Evolutionary conservation across 2,113 vertebrate genomes (phyloP).

Genomic region (Hippoglossus stenolepis): DNA sequence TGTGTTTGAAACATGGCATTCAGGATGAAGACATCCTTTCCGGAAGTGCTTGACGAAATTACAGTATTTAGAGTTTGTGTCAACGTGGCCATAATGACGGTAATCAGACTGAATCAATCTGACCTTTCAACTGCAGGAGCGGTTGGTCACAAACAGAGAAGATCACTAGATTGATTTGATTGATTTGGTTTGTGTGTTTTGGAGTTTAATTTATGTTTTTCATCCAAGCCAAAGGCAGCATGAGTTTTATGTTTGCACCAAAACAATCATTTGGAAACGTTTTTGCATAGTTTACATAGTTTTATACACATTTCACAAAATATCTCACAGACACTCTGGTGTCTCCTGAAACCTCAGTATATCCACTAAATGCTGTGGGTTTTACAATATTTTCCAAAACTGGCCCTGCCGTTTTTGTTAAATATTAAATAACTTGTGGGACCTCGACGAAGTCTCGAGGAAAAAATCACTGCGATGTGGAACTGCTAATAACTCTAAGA

Average conservation of each 20-base stretch:
- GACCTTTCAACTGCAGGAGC: background rate
- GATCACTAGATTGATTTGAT: constrained; percentile 14
- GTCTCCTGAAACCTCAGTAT: background rate
- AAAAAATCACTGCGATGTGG: too few species aligned
- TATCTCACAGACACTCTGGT: background rate
- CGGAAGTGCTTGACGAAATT: constrained; percentile 55
- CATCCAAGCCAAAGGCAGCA: background rate
- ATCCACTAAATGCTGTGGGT: too few species aligned
- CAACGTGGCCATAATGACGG: constrained; percentile 43
- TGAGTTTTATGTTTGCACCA: background rate
- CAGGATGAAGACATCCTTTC: constrained; percentile 39
- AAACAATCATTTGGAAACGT: background rate
- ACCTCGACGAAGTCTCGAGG: too few species aligned
- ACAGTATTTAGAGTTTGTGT: constrained; percentile 50
- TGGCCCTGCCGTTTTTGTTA: too few species aligned
- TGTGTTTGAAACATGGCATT: constrained; percentile 4
- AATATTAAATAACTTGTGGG: too few species aligned
- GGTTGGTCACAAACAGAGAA: constrained; percentile 5
- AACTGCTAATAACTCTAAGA: too few species aligned
- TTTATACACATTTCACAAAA: background rate
- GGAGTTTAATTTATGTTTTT: constrained; percentile 1
- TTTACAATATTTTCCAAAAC: too few species aligned
- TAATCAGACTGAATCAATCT: constrained; percentile 55
- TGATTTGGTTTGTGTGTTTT: constrained; percentile 12
- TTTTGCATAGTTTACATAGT: background rate